Conservation (phyloP, 2,888 invertebrate species). For the Parapristionchus giblindavisi region DNA sequence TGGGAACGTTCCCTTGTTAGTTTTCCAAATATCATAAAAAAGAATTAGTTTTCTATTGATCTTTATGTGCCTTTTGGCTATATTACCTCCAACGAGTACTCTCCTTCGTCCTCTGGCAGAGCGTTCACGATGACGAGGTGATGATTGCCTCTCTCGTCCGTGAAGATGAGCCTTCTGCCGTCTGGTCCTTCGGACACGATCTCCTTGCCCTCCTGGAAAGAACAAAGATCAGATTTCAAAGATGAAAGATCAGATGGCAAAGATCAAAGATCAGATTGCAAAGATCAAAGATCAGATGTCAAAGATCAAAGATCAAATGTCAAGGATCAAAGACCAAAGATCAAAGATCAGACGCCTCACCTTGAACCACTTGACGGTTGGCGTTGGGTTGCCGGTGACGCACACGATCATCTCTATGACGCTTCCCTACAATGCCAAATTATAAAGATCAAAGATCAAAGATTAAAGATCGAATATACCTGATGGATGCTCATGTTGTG, state of each 20-base stretch:
- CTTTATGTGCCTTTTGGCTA: not conserved
- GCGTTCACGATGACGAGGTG: slow-evolving; percentile 67
- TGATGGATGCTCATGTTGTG: slow-evolving; percentile 67
- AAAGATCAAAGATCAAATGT: not conserved
- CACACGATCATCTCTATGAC: slow-evolving; percentile 71
- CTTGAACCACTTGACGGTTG: slow-evolving; percentile 71
- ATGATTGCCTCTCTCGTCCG: slow-evolving; percentile 68
- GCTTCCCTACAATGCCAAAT: slow-evolving; percentile 66
- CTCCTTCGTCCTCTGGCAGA: slow-evolving; percentile 38
- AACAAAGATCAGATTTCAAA: not conserved
- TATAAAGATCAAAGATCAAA: slow-evolving; percentile 30
- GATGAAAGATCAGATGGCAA: no score
- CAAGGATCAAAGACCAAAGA: not conserved
- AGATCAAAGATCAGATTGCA: no score
- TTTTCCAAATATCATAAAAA: no score
- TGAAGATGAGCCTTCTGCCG: slow-evolving; percentile 62
- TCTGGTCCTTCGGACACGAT: slow-evolving; percentile 62
- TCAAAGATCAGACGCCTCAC: no score
- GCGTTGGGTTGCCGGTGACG: slow-evolving; percentile 70
- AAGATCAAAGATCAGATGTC: slow-evolving; percentile 3
- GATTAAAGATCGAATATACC: slow-evolving; percentile 40
- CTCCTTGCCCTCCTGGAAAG: slow-evolving; percentile 57
- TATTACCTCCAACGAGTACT: slow-evolving; percentile 28
- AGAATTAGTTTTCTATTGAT: not conserved
- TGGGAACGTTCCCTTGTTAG: no score